phyloP scores from a whole-genome alignment of 2,797 vertebrate species.

The Pangasius krempfi region DNA sequence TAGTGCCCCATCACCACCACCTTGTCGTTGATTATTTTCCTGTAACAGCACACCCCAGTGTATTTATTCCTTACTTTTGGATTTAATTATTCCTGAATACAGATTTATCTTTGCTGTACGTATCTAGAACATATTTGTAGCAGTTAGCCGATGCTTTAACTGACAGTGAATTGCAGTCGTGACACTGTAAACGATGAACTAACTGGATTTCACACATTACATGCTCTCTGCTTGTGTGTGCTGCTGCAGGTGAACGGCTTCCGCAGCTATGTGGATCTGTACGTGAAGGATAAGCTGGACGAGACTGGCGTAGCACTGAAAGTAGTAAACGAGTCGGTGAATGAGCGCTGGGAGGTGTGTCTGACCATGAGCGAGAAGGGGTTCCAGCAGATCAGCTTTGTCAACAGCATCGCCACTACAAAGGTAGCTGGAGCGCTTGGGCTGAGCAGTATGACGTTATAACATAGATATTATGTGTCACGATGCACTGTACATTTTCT shows the following conservation, averaged over 20 bases:
- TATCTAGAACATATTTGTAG: neutral
- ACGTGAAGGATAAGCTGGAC: conserved; percentile 89
- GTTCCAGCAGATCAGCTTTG: conserved; percentile 91
- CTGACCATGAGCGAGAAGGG: conserved; percentile 89
- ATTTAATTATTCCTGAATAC: neutral
- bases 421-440: conserved; percentile 72
- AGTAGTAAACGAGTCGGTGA: conserved; percentile 87
- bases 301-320: conserved; percentile 88
- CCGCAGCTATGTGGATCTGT: conserved; percentile 90
- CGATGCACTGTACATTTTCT: neutral
- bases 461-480: neutral
- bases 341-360: conserved; percentile 89
- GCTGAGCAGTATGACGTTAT: neutral
- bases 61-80: neutral
- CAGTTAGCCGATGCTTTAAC: neutral
- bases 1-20: neutral
- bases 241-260: conserved; percentile 82
- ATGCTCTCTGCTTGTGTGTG: neutral
- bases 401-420: conserved; percentile 92
- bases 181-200: neutral
- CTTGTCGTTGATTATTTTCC: neutral
- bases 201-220: neutral
- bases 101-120: neutral
- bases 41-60: neutral
- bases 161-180: neutral